Conservation (phyloP, 2,113 vertebrate species). For the Nothobranchius kuhntae region DNA sequence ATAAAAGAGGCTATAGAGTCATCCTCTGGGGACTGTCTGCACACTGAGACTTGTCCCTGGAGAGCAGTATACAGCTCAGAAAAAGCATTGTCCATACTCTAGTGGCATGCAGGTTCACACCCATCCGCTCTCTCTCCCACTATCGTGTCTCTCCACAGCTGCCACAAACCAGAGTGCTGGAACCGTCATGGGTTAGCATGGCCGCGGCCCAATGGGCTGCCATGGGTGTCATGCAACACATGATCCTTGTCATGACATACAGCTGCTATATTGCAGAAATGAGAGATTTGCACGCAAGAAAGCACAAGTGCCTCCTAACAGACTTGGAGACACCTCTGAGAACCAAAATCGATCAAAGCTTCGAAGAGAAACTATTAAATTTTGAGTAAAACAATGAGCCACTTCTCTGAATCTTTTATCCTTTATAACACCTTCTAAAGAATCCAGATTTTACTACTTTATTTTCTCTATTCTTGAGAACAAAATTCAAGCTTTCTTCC, state of each 20-base stretch:
- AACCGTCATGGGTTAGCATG: conserved; percentile 58
- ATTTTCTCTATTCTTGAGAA: too few relatives aligned
- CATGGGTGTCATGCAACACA: conserved; percentile 51
- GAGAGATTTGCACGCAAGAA: conserved; percentile 18
- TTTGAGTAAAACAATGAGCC: conserved; percentile 14
- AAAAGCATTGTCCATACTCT: conserved; percentile 24
- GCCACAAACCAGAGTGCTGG: conserved; percentile 28
- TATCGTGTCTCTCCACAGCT: conserved; percentile 43
- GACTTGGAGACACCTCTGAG: not conserved
- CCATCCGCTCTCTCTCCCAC: conserved; percentile 4
- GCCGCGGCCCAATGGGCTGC: conserved; percentile 28
- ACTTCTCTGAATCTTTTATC: conserved; percentile 13
- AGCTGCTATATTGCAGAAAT: conserved; percentile 39
- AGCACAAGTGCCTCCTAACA: not conserved
- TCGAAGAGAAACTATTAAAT: conserved; percentile 21
- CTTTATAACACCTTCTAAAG: conserved; percentile 22
- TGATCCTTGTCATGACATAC: conserved; percentile 52
- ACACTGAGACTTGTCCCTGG: conserved; percentile 31
- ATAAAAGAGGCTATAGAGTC: conserved; percentile 14
- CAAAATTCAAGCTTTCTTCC: too few relatives aligned
- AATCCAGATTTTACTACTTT: too few relatives aligned
- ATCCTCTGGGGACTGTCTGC: conserved; percentile 34
- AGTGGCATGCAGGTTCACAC: conserved; percentile 21
- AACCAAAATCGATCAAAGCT: conserved; percentile 28
- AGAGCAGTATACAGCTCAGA: conserved; percentile 41